Evolutionary conservation across 2,888 invertebrate species (phyloP).

Genomic region (Cancer borealis): DNA sequence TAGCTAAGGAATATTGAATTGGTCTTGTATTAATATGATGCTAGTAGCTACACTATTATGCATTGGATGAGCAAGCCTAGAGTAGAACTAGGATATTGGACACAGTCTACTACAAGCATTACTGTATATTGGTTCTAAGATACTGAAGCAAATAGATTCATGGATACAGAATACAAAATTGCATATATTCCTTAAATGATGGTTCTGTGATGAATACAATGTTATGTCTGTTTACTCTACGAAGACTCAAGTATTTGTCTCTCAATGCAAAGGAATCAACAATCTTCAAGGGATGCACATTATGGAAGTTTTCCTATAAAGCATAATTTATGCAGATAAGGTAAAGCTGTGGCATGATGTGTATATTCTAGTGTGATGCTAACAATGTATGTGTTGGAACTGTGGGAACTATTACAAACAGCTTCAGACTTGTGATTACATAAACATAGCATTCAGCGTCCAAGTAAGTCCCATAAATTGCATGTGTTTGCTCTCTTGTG

Average conservation of each 20-base stretch:
- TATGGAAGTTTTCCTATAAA: neutral
- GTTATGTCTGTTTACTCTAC: neutral
- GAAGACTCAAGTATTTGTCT: neutral
- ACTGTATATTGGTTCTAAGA: neutral
- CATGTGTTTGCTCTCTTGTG: neutral
- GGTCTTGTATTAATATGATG: neutral
- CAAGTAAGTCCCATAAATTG: neutral
- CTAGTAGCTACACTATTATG: neutral
- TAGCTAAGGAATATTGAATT: neutral
- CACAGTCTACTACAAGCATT: conserved; percentile 18
- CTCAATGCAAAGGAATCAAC: neutral
- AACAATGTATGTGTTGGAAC: neutral
- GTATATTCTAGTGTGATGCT: neutral
- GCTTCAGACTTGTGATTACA: neutral
- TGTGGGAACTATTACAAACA: neutral
- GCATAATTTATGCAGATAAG: neutral
- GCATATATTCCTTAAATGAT: neutral
- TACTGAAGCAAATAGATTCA: neutral
- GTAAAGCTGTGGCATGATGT: conserved; percentile 6
- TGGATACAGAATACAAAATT: neutral
- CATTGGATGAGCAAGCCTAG: neutral
- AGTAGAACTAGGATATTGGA: neutral
- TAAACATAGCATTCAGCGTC: neutral
- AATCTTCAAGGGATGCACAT: neutral
- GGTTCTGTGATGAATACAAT: neutral